Evolutionary conservation across 2,113 vertebrate species (phyloP).

Genomic region (Phyllostomus discolor): DNA sequence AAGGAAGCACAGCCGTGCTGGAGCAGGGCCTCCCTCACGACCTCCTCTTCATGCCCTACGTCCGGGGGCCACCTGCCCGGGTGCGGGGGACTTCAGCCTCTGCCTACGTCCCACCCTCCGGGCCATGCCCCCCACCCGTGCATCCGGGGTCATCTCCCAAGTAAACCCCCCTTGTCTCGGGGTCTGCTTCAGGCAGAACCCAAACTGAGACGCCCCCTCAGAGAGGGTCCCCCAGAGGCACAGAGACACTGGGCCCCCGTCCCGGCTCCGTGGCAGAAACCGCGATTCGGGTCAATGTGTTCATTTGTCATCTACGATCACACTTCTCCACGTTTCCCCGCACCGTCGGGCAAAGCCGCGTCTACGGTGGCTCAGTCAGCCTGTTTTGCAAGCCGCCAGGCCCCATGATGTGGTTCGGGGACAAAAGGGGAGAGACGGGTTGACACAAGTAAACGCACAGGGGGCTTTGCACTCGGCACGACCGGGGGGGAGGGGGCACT

Average conservation of each 20-base stretch:
- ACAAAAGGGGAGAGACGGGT: not conserved
- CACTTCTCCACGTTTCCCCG: not conserved
- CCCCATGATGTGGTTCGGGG: not conserved
- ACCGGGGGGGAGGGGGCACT: not conserved
- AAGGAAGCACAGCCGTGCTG: not conserved
- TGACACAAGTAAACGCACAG: not conserved
- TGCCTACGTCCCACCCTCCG: not conserved
- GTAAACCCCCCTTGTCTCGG: not conserved
- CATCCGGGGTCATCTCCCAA: not conserved
- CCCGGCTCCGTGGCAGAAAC: not conserved
- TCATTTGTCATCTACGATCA: not conserved
- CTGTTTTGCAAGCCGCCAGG: not conserved
- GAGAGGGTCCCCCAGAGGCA: not conserved
- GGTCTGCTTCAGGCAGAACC: not conserved
- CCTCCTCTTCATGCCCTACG: not conserved
- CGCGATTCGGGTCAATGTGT: not conserved
- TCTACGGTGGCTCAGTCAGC: not conserved
- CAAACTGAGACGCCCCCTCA: not conserved
- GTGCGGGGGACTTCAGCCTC: fast-evolving
- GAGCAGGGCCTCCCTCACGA: not conserved
- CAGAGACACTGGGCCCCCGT: not conserved
- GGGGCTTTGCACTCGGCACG: not conserved
- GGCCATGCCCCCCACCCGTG: fast-evolving
- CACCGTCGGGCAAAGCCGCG: not conserved
- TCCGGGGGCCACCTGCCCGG: not conserved